Conservation (phyloP, 1,140 invertebrate species). For the Doryteuthis pealeii region DNA sequence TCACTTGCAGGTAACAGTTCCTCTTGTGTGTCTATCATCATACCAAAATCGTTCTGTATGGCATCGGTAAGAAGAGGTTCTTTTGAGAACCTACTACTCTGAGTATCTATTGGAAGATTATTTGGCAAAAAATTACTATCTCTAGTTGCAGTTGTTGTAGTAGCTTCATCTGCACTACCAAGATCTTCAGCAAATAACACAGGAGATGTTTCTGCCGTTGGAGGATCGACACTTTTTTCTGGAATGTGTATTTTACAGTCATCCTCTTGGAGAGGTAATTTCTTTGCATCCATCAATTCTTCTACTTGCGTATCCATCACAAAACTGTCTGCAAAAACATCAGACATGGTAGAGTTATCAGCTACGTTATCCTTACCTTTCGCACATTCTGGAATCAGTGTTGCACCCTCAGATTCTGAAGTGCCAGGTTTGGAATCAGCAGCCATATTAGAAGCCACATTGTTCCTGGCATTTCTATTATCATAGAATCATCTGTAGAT, state of each 20-base stretch:
- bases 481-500: too few relatives aligned
- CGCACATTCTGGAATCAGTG: background rate
- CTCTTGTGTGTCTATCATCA: conserved; percentile 20
- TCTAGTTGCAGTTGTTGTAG: background rate
- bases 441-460: too few relatives aligned
- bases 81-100: background rate
- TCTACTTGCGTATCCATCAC: conserved; percentile 42
- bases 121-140: background rate
- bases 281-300: conserved; percentile 12
- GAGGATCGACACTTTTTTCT: background rate
- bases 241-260: background rate
- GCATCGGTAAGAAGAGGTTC: background rate
- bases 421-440: too few relatives aligned
- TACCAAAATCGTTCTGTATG: conserved; percentile 6
- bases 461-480: too few relatives aligned
- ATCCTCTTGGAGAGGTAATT: background rate
- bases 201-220: background rate
- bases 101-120: background rate
- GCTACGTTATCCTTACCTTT: background rate
- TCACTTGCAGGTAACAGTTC: conserved; percentile 46
- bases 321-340: conserved; percentile 42
- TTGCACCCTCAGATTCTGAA: too few relatives aligned
- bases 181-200: background rate
- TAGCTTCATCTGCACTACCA: background rate
- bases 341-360: conserved; percentile 5